Conservation (phyloP, 2,888 invertebrate genomes). For the Didymodactylos carnosus region DNA sequence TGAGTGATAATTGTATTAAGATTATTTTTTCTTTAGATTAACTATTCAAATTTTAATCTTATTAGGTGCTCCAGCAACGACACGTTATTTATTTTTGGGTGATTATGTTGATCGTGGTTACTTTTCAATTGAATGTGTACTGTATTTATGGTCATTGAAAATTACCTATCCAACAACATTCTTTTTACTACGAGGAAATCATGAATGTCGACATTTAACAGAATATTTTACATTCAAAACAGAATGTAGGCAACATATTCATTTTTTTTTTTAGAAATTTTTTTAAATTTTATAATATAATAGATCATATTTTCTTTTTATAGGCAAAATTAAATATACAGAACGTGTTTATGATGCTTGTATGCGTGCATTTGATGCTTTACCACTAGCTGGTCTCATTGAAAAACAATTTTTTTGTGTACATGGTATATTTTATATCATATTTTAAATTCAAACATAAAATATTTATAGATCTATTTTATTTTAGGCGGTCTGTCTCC, state of each 20-base stretch:
- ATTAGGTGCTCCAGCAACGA: background rate
- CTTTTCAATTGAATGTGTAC: conserved; percentile 9
- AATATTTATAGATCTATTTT: too few species aligned
- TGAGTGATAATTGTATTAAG: background rate
- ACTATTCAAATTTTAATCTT: background rate
- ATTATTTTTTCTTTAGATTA: background rate
- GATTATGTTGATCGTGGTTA: conserved; percentile 13
- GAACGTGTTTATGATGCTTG: conserved; percentile 2
- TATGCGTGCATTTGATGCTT: conserved; percentile 6
- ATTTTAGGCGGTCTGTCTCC: background rate
- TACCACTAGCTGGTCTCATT: conserved; percentile 8
- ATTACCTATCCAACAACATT: background rate
- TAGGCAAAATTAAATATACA: conserved; percentile 5
- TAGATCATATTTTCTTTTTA: background rate
- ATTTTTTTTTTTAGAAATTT: background rate
- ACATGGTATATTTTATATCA: background rate
- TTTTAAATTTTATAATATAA: background rate
- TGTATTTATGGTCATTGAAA: conserved; percentile 9
- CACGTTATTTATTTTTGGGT: conserved; percentile 11
- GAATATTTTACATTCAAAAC: conserved; percentile 9
- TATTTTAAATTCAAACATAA: background rate
- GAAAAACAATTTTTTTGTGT: conserved; percentile 9
- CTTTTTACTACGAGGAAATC: conserved; percentile 11
- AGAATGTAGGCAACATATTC: background rate
- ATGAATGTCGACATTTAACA: conserved; percentile 12